phyloP scores from a whole-genome alignment of 1,140 invertebrate species.

The Drosophila littoralis region DNA sequence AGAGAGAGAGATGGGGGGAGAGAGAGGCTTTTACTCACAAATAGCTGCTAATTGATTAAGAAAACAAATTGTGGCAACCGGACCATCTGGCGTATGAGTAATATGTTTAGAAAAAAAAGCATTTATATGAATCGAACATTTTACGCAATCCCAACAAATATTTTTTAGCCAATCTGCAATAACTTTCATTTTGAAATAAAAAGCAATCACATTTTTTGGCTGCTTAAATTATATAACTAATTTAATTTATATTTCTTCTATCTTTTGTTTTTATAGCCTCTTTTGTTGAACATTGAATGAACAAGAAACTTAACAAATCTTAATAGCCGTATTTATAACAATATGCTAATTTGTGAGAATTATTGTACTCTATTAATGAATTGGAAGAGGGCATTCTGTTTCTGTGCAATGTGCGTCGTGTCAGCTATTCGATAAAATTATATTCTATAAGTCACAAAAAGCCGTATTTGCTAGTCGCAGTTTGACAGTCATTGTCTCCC shows the following conservation, averaged over 20 bases:
- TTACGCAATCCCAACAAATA: slow-evolving; percentile 5
- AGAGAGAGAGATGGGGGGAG: background rate
- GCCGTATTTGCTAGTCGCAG: too few species aligned
- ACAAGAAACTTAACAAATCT: too few species aligned
- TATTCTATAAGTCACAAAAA: too few species aligned
- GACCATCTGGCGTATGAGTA: slow-evolving; percentile 4
- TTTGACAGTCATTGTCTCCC: too few species aligned
- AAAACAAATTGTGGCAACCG: background rate
- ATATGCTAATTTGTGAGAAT: too few species aligned
- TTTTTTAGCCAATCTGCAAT: background rate
- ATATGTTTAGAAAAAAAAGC: slow-evolving; percentile 1
- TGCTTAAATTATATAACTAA: background rate
- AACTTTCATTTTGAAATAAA: slow-evolving; percentile 1
- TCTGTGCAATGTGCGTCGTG: too few species aligned
- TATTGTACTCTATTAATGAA: too few species aligned
- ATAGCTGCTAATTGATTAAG: slow-evolving; percentile 6
- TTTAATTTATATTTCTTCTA: background rate
- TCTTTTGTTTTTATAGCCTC: too few species aligned
- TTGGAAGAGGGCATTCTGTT: too few species aligned
- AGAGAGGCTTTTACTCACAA: background rate
- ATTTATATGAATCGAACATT: background rate
- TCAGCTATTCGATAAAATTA: too few species aligned
- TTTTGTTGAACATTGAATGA: too few species aligned
- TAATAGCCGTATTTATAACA: too few species aligned
- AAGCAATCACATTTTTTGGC: background rate